Percentiles rank a stretch among this genome's conserved stretches.
These are phyloP conservation scores for Theocolax elegans DNA, from an alignment of 1,140 invertebrate species.

Conservation along the genomic window DNA sequence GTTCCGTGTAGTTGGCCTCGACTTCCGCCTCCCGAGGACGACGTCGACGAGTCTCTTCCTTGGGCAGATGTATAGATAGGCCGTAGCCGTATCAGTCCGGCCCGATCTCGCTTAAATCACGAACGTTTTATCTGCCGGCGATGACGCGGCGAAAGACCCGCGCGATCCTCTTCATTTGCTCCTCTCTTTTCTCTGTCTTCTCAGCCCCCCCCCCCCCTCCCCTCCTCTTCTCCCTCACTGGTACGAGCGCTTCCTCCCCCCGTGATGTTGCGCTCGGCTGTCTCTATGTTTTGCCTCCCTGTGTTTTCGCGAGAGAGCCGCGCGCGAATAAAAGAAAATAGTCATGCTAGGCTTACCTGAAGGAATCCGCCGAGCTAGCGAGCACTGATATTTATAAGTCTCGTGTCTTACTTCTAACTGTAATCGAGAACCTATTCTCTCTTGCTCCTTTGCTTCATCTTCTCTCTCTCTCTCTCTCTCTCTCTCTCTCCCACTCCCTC, in stretches of 20 bases:
- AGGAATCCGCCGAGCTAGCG: slow-evolving; percentile 45
- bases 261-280: too few species aligned
- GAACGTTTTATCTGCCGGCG: slow-evolving; percentile 14
- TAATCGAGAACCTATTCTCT: neutral
- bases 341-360: slow-evolving; percentile 52
- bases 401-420: slow-evolving; percentile 33
- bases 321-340: slow-evolving; percentile 39
- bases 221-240: too few species aligned
- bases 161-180: slow-evolving; percentile 6
- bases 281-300: neutral
- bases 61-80: neutral
- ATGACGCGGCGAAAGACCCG: neutral
- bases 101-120: slow-evolving; percentile 16
- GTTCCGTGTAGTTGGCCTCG: slow-evolving; percentile 49
- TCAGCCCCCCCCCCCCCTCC: too few species aligned
- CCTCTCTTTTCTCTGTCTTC: neutral
- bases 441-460: neutral
- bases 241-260: too few species aligned
- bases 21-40: slow-evolving; percentile 46
- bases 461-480: neutral
- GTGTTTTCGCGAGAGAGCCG: slow-evolving; percentile 8
- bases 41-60: neutral
- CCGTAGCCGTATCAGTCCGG: neutral
- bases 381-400: slow-evolving; percentile 20
- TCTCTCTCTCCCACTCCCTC: too few species aligned